Evolutionary conservation across 2,113 vertebrate genomes (phyloP), one percentile per base, ranked within the genome.

Genomic region (Argyrosomus japonicus): DNA sequence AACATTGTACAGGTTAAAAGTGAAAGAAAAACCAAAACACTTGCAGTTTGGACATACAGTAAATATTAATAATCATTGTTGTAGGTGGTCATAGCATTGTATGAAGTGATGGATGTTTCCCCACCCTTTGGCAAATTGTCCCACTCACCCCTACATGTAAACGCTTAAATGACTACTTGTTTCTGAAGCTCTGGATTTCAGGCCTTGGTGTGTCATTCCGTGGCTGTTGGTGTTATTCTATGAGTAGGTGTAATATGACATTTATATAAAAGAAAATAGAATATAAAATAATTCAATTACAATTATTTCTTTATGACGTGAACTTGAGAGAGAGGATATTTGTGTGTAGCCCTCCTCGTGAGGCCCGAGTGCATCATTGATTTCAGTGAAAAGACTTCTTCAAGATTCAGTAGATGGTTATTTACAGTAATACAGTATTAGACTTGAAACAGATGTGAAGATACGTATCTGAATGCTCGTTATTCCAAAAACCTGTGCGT

Each of bases 151-250:
- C 74, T 81, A 50, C 65, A 45, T 91, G 84, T 90, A 79, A 84
- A 88, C 84, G 83, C 81, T 90, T 89, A 73, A 85, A 87, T 75
- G 75, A 84, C 76, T 83, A 47, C 79, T 82, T 77, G 77, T 87
- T 87, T 90, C 88, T 86, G 81, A 82, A 87, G 40, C 43, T 86
- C 56, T 74, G 88, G 81, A 77, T 88, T 90, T 88, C 79, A 73
- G 88, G 82, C 83, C 79, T 89, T 81, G 45, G 68, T 88, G 79
- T 84, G 82, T 93, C 88, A 80, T 87, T 90, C 73, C 21, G 88
- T 94, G 89, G 88, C 86, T 88, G 88, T 93, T 67, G 81, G 69
- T 91, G 91, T 93, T 89, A 77, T 87, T 92, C 85, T 88, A 90
- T 89, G 77, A 92, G 70, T 93, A 79, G 73, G 72, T 91, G 91